These are phyloP conservation scores for Danionella cerebrum DNA, from an alignment of 2,113 vertebrate genomes.

Conservation along the genomic window DNA sequence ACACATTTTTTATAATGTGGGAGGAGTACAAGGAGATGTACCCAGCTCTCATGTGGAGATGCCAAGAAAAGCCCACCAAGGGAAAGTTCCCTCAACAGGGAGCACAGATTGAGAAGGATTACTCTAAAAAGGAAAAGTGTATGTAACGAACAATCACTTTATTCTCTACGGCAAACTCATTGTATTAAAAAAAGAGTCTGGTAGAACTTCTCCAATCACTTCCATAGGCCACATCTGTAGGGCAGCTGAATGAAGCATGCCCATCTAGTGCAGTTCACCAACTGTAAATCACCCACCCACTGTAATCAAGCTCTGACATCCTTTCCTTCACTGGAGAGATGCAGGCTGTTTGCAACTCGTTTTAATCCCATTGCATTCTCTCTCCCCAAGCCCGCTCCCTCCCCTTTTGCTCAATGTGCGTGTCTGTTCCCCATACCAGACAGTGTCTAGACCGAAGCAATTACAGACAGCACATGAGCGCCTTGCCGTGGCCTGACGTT, in stretches of 20 bases:
- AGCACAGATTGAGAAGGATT: too few species aligned
- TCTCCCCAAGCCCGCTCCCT: conserved; percentile 7
- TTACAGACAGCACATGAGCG: conserved; percentile 77
- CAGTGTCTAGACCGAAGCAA: conserved; percentile 86
- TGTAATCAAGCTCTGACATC: conserved; percentile 32
- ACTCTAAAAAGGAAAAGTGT: too few species aligned
- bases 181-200: too few species aligned
- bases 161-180: too few species aligned
- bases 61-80: too few species aligned
- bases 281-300: conserved; percentile 32
- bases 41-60: too few species aligned
- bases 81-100: too few species aligned
- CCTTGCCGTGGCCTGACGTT: conserved; percentile 70
- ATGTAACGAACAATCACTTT: too few species aligned
- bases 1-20: too few species aligned
- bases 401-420: conserved; percentile 28
- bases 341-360: conserved; percentile 31
- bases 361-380: conserved; percentile 38
- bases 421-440: conserved; percentile 72
- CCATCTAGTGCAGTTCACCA: neutral
- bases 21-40: too few species aligned
- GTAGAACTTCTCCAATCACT: neutral
- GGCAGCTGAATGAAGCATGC: conserved; percentile 16
- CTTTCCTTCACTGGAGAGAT: conserved; percentile 32
- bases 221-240: conserved; percentile 10